These are phyloP conservation scores for Sakesphorus luctuosus DNA, from an alignment of 2,113 vertebrate species.

Conservation along the genomic window DNA sequence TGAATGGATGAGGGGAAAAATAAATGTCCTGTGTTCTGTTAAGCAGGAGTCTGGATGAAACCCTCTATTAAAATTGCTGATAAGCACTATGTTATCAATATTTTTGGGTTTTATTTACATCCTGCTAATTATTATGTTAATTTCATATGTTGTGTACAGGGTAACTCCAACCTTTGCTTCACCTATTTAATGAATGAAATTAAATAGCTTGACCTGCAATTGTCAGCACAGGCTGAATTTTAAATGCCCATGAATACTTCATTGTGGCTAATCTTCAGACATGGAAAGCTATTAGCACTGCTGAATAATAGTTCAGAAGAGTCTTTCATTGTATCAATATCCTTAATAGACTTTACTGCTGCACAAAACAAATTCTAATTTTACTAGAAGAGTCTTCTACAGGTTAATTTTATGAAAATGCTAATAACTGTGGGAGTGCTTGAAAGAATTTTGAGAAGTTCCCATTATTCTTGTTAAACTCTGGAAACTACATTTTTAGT, in stretches of 20 bases:
- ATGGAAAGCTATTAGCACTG: background rate
- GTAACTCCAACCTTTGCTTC: background rate
- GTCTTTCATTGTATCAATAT: background rate
- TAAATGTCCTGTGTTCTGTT: background rate
- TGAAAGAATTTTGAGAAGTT: background rate
- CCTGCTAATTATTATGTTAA: background rate
- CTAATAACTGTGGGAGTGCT: background rate
- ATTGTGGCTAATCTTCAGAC: background rate
- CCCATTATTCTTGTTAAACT: background rate
- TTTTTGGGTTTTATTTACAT: background rate
- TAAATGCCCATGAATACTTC: background rate
- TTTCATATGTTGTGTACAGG: background rate
- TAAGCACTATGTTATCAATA: background rate
- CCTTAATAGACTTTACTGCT: background rate
- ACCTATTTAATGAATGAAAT: background rate
- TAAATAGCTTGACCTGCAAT: background rate
- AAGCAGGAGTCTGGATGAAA: background rate
- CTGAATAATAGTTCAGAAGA: background rate
- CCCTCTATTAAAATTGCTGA: background rate
- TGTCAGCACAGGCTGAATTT: background rate
- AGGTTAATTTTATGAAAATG: slow-evolving; percentile 14
- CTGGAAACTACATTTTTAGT: background rate
- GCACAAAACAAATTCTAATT: background rate
- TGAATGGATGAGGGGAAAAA: background rate
- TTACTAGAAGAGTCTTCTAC: background rate